Percentiles rank a stretch among this genome's conserved stretches.
These are phyloP conservation scores for Radopholus similis DNA, from an alignment of 1,140 invertebrate species.

Conservation along the genomic window DNA sequence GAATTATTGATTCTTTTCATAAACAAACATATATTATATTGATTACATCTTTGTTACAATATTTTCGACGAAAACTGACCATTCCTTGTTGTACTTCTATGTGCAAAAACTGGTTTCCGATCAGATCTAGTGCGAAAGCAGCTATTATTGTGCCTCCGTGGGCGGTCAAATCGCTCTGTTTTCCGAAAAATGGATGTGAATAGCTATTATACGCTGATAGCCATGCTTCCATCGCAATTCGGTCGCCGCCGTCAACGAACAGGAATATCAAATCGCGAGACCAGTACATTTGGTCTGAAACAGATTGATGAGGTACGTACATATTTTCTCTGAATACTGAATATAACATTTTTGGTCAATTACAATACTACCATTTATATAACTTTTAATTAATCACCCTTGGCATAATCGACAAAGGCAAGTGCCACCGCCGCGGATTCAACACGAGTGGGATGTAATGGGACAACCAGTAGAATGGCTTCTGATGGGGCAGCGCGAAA, in stretches of 20 bases:
- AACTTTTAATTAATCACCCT: conserved; percentile 26
- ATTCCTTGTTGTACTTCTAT: conserved; percentile 38
- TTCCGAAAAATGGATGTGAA: conserved; percentile 22
- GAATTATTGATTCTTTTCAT: no score
- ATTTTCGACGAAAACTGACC: no score
- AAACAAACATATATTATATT: no score
- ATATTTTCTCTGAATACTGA: no score
- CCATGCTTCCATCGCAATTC: conserved; percentile 35
- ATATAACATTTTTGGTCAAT: no score
- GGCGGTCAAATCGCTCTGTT: conserved; percentile 9
- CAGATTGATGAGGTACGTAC: conserved; percentile 17
- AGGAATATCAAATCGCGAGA: conserved; percentile 40
- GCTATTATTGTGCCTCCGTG: conserved; percentile 40
- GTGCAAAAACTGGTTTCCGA: conserved; percentile 24
- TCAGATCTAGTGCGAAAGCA: conserved; percentile 36
- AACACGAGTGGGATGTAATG: conserved; percentile 20
- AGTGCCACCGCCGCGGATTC: conserved; percentile 32
- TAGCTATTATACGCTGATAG: conserved; percentile 23
- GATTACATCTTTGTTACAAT: no score
- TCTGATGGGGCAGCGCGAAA: conserved; percentile 31
- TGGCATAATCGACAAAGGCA: conserved; percentile 33
- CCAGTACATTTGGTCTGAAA: conserved; percentile 42
- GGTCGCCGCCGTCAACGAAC: conserved; percentile 39
- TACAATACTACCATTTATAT: not conserved
- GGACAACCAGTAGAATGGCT: conserved; percentile 34